Percentiles rank a stretch among this genome's conserved stretches.
Conservation (phyloP, 2,888 invertebrate species). For the Acronicta aceris region DNA sequence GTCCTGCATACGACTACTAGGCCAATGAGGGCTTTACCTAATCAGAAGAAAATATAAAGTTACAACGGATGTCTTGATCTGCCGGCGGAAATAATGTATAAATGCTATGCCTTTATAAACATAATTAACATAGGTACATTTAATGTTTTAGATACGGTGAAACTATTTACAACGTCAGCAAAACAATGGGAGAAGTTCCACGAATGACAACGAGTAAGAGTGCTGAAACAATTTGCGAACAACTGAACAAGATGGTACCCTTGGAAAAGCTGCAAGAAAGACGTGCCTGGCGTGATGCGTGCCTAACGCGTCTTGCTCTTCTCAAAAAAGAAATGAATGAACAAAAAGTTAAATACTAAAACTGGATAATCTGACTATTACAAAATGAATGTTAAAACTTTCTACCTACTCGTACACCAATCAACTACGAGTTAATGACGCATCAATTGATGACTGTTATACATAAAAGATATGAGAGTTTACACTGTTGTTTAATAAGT, state of each 20-base stretch:
- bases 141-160: conserved; percentile 83
- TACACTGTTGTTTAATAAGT: conserved; percentile 22
- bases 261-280: conserved; percentile 92
- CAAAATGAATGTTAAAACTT: too few species aligned
- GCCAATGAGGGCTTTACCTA: too few species aligned
- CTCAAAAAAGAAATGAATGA: conserved; percentile 93
- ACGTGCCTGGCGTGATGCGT: conserved; percentile 95
- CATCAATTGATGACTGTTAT: not conserved
- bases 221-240: conserved; percentile 91
- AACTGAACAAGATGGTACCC: conserved; percentile 93
- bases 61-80: too few species aligned
- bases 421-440: not conserved
- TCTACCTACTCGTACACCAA: not conserved
- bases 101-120: too few species aligned
- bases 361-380: conserved; percentile 2
- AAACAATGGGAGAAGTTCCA: conserved; percentile 93
- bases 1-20: too few species aligned
- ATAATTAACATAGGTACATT: not conserved
- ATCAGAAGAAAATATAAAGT: too few species aligned
- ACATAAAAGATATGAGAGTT: conserved; percentile 1
- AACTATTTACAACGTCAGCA: conserved; percentile 90
- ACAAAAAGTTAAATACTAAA: conserved; percentile 51
- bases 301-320: conserved; percentile 93
- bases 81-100: too few species aligned
- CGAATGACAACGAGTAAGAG: conserved; percentile 91